Conservation (phyloP, 2,113 vertebrate genomes). For the Sporophila hypoxantha region DNA sequence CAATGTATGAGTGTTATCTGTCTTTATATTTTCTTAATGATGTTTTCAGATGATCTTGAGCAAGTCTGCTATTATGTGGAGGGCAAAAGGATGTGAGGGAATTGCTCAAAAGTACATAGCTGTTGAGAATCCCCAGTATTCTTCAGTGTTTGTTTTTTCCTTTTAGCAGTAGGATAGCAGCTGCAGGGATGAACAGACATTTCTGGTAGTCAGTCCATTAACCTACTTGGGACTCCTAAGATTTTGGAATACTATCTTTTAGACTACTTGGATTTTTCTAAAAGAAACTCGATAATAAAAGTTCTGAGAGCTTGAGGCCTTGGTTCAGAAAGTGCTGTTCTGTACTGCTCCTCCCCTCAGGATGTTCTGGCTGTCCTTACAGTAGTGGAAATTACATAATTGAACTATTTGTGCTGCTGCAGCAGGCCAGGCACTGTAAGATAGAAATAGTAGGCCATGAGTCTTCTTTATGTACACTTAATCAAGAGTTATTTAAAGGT, state of each 20-base stretch:
- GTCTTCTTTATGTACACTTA: background rate
- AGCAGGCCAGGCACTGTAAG: background rate
- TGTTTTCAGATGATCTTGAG: background rate
- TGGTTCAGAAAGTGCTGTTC: background rate
- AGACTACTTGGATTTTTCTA: background rate
- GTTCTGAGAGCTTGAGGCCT: background rate
- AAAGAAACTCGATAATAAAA: background rate
- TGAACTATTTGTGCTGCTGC: background rate
- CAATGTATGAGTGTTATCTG: background rate
- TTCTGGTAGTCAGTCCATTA: background rate
- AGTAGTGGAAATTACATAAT: background rate
- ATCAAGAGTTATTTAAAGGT: slow-evolving; percentile 8
- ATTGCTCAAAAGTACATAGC: background rate
- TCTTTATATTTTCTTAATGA: background rate
- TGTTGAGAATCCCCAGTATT: background rate
- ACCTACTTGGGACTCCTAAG: background rate
- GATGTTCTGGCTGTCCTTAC: background rate
- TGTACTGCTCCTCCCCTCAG: background rate
- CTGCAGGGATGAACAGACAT: background rate
- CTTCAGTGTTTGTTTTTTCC: background rate
- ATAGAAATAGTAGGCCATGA: background rate
- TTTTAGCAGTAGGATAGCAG: background rate
- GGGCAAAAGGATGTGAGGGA: background rate
- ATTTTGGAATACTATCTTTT: background rate
- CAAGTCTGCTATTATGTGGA: background rate